A percentile compares a stretch with the other conserved stretches of the same genome.
Conservation (phyloP, 1,140 invertebrate species). For the Drosophila sechellia region DNA sequence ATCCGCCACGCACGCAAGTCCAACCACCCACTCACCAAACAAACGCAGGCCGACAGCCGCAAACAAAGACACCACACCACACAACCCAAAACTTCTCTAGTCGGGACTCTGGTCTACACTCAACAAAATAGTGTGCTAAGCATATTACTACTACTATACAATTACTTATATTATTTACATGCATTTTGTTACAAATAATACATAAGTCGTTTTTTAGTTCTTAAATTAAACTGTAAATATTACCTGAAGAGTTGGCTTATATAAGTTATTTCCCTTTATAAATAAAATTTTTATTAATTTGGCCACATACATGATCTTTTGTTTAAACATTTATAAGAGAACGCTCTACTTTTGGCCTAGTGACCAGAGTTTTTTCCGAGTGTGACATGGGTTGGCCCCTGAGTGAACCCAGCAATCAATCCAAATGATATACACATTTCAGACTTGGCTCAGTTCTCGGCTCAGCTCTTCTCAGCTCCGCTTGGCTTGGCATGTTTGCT, state of each 20-base stretch:
- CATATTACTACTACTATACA: too few relatives aligned
- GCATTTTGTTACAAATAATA: too few relatives aligned
- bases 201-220: too few relatives aligned
- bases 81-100: constrained; percentile 9
- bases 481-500: constrained; percentile 48
- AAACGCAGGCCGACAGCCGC: constrained; percentile 37
- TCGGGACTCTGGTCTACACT: constrained; percentile 9
- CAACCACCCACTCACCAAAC: constrained; percentile 25
- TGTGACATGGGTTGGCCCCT: constrained; percentile 15
- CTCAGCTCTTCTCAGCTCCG: constrained; percentile 29
- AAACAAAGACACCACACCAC: constrained; percentile 49
- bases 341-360: too few relatives aligned
- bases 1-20: constrained; percentile 21
- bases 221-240: too few relatives aligned
- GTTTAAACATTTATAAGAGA: too few relatives aligned
- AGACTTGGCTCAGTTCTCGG: constrained; percentile 49
- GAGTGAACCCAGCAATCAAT: constrained; percentile 63
- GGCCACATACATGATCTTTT: too few relatives aligned
- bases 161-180: too few relatives aligned
- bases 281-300: too few relatives aligned
- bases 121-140: neutral
- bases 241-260: too few relatives aligned
- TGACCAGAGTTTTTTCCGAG: neutral
- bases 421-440: constrained; percentile 80
- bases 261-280: too few relatives aligned